Evolutionary conservation across 1,140 invertebrate species (phyloP), one percentile per base, ranked within the genome.

Genomic region (Meloidogyne exigua): DNA sequence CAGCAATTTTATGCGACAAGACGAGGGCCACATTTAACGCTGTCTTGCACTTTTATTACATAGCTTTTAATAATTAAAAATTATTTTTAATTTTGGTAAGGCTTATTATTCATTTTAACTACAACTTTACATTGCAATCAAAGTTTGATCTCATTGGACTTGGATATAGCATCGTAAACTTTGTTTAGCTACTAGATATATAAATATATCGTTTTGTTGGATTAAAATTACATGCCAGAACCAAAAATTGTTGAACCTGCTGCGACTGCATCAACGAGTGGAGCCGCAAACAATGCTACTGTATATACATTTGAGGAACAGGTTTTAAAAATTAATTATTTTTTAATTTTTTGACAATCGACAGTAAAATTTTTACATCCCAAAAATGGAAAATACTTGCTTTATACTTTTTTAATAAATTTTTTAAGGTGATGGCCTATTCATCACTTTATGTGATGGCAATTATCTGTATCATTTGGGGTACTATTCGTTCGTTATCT

Each of bases 401-500:
- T n/a, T n/a, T n/a, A n/a, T 2, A 64, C 7, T 64, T 64, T 64
- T 66, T 66, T 13, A 9, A 66, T 2, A 2, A 63, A 15, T 9
- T 18, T 73, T 44, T 42, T 15, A 49, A 82, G 81, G 68, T 83
- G 15, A 62, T 85, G 21, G 83, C 82, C 13, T 83, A 84, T 68
- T 77, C 77, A 15, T 76, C 81, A 15, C 75, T 83, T 26, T 83
- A 83, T 63, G 32, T 63, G n/a, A 83, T 83, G 83, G 83, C 82
- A 12, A 39, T 83, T 13, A 26, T 83, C 42, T 83, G 82, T 65
- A 80, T 83, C 21, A 66, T 84, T 44, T 84, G 80, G 83, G 82
- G 82, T 23, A 80, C 68, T 32, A 70, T 82, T 13, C 83, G 83
- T 13, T 83, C 82, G 21, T 26, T 85, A 15, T 71, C 72, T 18